phyloP scores from a whole-genome alignment of 2,113 vertebrate genomes.

The Myotis yumanensis region DNA sequence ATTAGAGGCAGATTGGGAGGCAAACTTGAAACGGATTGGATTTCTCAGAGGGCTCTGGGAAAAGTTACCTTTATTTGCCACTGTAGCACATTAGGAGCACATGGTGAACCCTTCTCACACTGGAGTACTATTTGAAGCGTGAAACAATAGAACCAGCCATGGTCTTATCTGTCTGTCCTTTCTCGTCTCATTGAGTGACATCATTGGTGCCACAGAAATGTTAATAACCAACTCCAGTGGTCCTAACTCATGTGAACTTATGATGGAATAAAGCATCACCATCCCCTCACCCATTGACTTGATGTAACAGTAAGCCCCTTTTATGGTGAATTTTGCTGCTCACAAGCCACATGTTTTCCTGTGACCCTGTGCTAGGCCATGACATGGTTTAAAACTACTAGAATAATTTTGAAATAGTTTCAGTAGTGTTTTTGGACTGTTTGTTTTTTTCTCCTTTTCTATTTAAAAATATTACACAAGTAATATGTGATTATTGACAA shows the following conservation, averaged over 20 bases:
- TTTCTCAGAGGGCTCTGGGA: background rate
- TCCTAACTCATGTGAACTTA: background rate
- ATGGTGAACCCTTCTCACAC: background rate
- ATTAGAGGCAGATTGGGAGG: background rate
- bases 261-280: background rate
- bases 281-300: background rate
- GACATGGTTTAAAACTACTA: background rate
- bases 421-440: background rate
- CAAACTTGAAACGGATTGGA: background rate
- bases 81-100: background rate
- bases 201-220: background rate
- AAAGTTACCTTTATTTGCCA: background rate
- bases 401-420: background rate
- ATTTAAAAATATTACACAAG: constrained; percentile 1
- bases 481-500: background rate
- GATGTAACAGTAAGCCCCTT: background rate
- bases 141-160: background rate
- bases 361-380: background rate
- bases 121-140: background rate
- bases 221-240: background rate
- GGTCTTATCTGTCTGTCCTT: background rate
- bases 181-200: background rate
- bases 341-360: background rate
- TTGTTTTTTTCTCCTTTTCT: background rate
- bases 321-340: background rate